phyloP scores from a whole-genome alignment of 2,797 vertebrate genomes.

The Melanotaenia pygmaea region DNA sequence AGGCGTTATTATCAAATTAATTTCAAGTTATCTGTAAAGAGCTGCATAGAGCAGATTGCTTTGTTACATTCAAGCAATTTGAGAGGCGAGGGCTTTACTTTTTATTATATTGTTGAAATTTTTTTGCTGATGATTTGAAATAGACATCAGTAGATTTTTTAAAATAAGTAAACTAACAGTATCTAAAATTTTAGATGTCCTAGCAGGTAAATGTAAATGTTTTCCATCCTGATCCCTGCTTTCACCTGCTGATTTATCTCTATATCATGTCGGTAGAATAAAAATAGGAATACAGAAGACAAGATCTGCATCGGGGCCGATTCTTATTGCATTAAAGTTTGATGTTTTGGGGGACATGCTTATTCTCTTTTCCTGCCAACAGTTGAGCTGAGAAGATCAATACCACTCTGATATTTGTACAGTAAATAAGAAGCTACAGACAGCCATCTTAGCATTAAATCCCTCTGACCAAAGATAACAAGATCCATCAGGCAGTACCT shows the following conservation, averaged over 20 bases:
- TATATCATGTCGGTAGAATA: background rate
- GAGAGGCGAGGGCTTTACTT: background rate
- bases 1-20: constrained; percentile 29
- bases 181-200: background rate
- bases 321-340: constrained; percentile 8
- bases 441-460: background rate
- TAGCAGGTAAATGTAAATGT: background rate
- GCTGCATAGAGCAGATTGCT: background rate
- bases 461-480: background rate
- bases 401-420: background rate
- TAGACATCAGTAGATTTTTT: too few relatives aligned
- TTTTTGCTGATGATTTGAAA: background rate
- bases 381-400: background rate
- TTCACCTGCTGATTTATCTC: background rate
- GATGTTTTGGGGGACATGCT: background rate
- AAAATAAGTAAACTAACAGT: background rate
- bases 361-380: background rate
- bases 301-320: background rate
- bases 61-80: background rate
- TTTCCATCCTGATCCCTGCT: background rate
- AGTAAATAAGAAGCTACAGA: background rate
- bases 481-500: background rate
- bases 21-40: constrained; percentile 3
- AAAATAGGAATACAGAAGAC: background rate
- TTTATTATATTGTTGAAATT: background rate